phyloP scores from a whole-genome alignment of 2,113 vertebrate genomes.

The Microcebus lehilahytsara region DNA sequence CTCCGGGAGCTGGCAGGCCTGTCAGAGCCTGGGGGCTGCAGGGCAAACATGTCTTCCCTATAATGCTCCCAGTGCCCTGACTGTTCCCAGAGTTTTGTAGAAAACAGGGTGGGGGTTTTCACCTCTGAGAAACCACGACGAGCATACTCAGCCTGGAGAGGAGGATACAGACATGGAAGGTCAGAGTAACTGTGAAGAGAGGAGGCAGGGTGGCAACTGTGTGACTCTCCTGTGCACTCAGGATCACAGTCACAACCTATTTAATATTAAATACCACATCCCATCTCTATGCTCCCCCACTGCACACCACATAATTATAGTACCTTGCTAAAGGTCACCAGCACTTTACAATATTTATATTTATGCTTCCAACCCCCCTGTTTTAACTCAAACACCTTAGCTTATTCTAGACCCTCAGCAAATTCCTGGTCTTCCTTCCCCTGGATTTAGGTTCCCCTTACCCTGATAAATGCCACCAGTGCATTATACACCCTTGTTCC shows the following conservation, averaged over 20 bases:
- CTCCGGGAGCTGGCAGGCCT: neutral
- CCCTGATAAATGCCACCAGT: constrained; percentile 93
- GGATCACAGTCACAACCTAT: neutral
- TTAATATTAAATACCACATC: neutral
- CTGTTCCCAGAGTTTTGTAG: constrained; percentile 90
- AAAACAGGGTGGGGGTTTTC: constrained; percentile 93
- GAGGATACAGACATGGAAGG: neutral
- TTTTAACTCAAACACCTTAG: neutral
- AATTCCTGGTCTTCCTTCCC: neutral
- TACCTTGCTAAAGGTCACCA: neutral
- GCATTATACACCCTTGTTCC: constrained; percentile 93
- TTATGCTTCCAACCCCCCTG: neutral
- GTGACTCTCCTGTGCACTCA: neutral
- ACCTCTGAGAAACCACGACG: constrained; percentile 92
- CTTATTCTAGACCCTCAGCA: neutral
- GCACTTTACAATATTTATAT: neutral
- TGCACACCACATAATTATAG: neutral
- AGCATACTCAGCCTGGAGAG: constrained; percentile 88
- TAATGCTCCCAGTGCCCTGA: constrained; percentile 97
- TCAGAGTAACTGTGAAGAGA: neutral
- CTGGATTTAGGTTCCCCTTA: constrained; percentile 51
- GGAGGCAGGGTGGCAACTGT: neutral
- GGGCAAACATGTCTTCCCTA: constrained; percentile 91
- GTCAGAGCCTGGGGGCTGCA: constrained; percentile 79
- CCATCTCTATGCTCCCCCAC: too few species aligned